Percentiles rank a stretch among this genome's conserved stretches.
Conservation (phyloP, 1,140 invertebrate genomes). For the Ridgeia piscesae region DNA sequence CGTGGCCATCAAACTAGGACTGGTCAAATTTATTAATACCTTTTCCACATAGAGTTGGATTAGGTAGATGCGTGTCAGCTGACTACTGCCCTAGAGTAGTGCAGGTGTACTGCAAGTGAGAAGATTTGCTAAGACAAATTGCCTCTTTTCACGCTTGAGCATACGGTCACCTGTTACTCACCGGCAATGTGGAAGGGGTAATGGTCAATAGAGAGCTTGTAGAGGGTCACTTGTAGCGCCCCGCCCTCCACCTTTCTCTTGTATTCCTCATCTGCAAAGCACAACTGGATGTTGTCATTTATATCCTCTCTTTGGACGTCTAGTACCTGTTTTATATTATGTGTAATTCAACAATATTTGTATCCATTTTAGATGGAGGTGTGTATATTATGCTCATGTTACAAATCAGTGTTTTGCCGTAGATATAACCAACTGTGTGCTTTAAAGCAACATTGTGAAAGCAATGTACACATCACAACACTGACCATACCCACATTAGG, state of each 20-base stretch:
- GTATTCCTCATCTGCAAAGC: conserved; percentile 20
- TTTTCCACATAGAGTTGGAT: no score
- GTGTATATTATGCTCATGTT: no score
- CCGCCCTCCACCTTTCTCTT: conserved; percentile 73
- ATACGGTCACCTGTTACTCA: conserved; percentile 28
- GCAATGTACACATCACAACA: neutral
- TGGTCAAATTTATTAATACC: no score
- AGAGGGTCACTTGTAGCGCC: conserved; percentile 88
- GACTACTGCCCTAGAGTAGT: neutral
- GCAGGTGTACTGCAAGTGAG: neutral
- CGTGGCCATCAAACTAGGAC: no score
- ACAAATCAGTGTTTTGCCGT: no score
- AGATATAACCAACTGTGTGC: neutral
- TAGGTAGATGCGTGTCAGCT: neutral
- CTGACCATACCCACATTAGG: no score
- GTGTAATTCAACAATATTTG: no score
- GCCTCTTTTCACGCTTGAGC: neutral
- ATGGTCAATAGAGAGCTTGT: conserved; percentile 85
- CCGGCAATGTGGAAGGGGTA: conserved; percentile 94
- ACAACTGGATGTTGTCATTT: neutral
- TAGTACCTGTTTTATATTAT: neutral
- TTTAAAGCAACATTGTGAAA: neutral
- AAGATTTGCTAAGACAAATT: neutral
- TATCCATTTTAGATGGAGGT: no score
- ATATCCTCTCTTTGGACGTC: neutral